phyloP scores from a whole-genome alignment of 92 coral and sea anemone species.

The Porites rus region DNA sequence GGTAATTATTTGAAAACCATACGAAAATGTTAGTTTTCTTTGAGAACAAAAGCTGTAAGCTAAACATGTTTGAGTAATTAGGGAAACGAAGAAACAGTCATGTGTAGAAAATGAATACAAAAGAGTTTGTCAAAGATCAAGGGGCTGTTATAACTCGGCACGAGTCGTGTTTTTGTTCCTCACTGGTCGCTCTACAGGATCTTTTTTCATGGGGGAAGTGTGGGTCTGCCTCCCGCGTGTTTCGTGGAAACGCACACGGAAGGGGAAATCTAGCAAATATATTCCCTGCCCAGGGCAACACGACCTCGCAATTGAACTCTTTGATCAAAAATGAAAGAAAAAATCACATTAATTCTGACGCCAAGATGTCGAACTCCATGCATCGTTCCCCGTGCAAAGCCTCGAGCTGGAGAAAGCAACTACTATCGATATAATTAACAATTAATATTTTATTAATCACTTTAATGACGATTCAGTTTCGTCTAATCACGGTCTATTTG shows the following conservation, averaged over 20 bases:
- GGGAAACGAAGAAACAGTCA: conserved; percentile 78
- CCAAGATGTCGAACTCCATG: conserved; percentile 75
- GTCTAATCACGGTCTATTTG: conserved; percentile 98
- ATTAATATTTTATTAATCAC: conserved; percentile 99
- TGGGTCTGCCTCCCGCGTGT: conserved; percentile 41
- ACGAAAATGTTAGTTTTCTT: conserved; percentile 94
- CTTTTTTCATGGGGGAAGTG: conserved; percentile 23
- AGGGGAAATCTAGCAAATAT: conserved; percentile 31
- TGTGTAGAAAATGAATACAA: conserved; percentile 65
- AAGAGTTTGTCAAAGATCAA: conserved; percentile 83
- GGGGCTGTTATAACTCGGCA: conserved; percentile 55
- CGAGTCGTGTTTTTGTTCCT: conserved; percentile 41
- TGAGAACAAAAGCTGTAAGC: conserved; percentile 72
- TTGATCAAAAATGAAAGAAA: conserved; percentile 46
- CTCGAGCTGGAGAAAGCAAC: conserved; percentile 80
- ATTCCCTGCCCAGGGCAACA: conserved; percentile 17
- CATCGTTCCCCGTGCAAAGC: conserved; percentile 60
- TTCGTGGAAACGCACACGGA: conserved; percentile 50
- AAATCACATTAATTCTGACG: conserved; percentile 73
- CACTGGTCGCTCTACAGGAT: conserved; percentile 33
- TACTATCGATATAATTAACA: conserved; percentile 95
- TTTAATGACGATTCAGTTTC: conserved; percentile 92
- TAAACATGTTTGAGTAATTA: conserved; percentile 85
- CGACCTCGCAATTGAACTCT: conserved; percentile 5
- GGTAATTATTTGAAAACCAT: conserved; percentile 87